Evolutionary conservation across 2,888 invertebrate genomes (phyloP), one percentile per base, ranked within the genome.

Genomic region (Tuta absoluta): DNA sequence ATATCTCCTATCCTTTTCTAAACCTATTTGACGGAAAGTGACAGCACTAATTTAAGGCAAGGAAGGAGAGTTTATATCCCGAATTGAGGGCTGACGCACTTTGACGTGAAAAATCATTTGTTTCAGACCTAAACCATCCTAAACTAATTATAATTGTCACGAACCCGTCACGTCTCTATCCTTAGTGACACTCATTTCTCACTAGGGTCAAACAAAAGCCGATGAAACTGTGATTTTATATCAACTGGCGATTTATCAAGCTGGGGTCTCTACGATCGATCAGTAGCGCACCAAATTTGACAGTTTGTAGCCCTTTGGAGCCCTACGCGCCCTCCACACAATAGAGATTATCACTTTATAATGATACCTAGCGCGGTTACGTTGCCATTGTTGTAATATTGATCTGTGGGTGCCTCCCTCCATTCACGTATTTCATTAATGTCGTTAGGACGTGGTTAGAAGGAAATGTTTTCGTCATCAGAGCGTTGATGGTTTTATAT

Each of bases 271-370:
- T 58, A 53, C 62, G 56, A 67, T 67, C 63, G 53, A 62, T 65
- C 63, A 57, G 63, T 51, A 48, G 58, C 59, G 63, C 60, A 63
- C 49, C 56, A 59, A 62, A 63, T 65, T 65, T 64, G 65, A 63
- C 59, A 65, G 41, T 56, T 24, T 33, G 17, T 51, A 53, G 58
- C 51, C 41, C 65, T 21, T 14, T 63, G 38, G n/a, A 45, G 45
- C 45, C 45, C 45, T 67, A 65, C 64, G 67, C 59, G 51, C 51
- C 59, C 51, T 28, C 37, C n/a, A 65, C 66, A 65, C 68, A 64
- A 67, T 33, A 56, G 59, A 65, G 64, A 67, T 70, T 71, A 78
- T 76, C 71, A 69, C 71, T 69, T 74, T 76, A 76, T 77, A 76
- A 79, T 79, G 74, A 75, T 68, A 68, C 68, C 65, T 64, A 68